A percentile compares a stretch with the other conserved stretches of the same genome.
These are phyloP conservation scores for Pseudonaja textilis DNA, from an alignment of 2,113 vertebrate species.

Conservation along the genomic window DNA sequence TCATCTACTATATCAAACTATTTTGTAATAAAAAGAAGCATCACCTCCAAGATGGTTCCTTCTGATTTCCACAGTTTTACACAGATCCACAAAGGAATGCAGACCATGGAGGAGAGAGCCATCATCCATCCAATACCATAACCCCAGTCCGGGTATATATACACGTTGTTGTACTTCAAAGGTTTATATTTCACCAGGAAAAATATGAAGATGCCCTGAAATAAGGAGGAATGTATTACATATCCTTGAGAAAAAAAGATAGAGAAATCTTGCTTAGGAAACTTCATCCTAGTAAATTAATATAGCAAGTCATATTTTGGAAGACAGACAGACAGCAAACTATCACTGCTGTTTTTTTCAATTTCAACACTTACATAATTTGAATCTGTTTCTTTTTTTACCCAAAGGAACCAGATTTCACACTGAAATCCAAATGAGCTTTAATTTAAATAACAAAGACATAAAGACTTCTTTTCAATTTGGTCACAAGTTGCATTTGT, in stretches of 20 bases:
- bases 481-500: constrained; percentile 43
- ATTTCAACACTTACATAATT: constrained; percentile 4
- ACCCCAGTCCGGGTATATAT: constrained; percentile 95
- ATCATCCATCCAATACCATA: constrained; percentile 98
- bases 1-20: neutral
- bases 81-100: constrained; percentile 88
- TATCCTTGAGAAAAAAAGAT: rapidly evolving
- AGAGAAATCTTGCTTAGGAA: neutral
- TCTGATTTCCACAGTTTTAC: constrained; percentile 88
- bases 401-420: constrained; percentile 17
- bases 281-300: neutral
- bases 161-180: constrained; percentile 96
- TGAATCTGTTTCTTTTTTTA: neutral
- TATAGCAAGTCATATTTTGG: constrained; percentile 7
- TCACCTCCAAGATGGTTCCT: constrained; percentile 89
- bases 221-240: constrained; percentile 16
- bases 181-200: constrained; percentile 98
- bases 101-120: constrained; percentile 97
- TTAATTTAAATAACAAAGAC: constrained; percentile 18
- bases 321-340: neutral
- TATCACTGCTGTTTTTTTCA: neutral
- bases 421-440: constrained; percentile 51
- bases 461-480: constrained; percentile 2
- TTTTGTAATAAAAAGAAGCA: neutral
- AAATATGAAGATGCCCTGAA: constrained; percentile 94